These are phyloP conservation scores for Azemiops feae DNA, from an alignment of 2,113 vertebrate species.

Conservation along the genomic window DNA sequence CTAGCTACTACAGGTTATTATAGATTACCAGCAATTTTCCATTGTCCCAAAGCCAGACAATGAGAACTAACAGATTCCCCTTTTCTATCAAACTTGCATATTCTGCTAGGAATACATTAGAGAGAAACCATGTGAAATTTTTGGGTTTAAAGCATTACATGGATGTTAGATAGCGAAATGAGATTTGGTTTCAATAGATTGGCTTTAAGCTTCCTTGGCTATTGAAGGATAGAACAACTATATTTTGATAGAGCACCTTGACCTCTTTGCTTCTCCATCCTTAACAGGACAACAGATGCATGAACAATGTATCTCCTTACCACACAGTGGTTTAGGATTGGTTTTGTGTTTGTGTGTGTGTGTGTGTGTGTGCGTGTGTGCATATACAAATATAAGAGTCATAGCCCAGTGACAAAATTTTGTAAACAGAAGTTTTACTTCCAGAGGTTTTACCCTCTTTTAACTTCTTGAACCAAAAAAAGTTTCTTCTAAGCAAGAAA, in stretches of 20 bases:
- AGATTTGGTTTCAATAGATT: background rate
- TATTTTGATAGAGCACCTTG: background rate
- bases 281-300: background rate
- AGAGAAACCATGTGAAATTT: background rate
- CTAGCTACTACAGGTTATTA: background rate
- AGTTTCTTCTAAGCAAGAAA: background rate
- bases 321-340: background rate
- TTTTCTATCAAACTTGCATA: background rate
- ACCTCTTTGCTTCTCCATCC: background rate
- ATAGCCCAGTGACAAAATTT: background rate
- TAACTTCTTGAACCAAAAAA: background rate
- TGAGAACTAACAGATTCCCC: background rate
- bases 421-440: background rate
- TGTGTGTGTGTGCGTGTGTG: background rate
- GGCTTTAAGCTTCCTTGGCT: background rate
- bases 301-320: too few species aligned
- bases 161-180: background rate
- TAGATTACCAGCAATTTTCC: background rate
- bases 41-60: background rate
- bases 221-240: background rate
- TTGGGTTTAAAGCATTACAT: background rate
- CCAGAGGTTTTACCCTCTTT: background rate
- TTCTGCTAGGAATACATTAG: background rate
- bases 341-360: background rate
- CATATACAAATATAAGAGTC: too few species aligned